These are phyloP conservation scores for Phrynocephalus versicolor DNA, from an alignment of 2,113 vertebrate genomes.

Conservation along the genomic window DNA sequence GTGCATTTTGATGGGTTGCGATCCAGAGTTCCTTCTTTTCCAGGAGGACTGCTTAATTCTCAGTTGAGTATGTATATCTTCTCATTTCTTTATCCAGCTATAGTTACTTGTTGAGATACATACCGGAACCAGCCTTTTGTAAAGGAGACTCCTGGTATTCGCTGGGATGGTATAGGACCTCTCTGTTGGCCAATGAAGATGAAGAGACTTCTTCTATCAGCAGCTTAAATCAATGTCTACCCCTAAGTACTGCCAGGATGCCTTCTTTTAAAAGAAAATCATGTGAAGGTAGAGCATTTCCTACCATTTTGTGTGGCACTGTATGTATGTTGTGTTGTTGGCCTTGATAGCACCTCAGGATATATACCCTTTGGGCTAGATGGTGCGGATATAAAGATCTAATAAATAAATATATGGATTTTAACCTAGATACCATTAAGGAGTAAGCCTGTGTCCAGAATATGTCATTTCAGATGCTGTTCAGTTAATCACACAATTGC, in stretches of 20 bases:
- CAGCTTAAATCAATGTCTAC: slow-evolving; percentile 66
- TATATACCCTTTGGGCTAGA: no score
- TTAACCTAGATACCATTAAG: background rate
- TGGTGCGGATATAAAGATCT: no score
- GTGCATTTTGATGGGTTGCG: background rate
- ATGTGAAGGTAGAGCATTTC: slow-evolving; percentile 71
- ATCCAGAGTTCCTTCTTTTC: background rate
- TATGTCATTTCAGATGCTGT: background rate
- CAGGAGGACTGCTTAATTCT: background rate
- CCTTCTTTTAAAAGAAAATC: slow-evolving; percentile 72
- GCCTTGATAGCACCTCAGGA: background rate
- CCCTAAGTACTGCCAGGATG: slow-evolving; percentile 56
- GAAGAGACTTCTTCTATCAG: slow-evolving; percentile 77
- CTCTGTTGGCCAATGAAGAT: slow-evolving; percentile 83
- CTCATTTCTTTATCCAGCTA: slow-evolving; percentile 68
- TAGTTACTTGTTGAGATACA: slow-evolving; percentile 82
- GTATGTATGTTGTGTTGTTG: background rate
- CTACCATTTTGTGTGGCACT: background rate
- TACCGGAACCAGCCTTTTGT: slow-evolving; percentile 71
- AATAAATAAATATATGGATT: no score
- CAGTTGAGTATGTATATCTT: slow-evolving; percentile 6
- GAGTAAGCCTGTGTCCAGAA: background rate
- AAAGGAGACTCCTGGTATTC: slow-evolving; percentile 84
- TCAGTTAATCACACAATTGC: background rate
- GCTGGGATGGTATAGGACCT: slow-evolving; percentile 80